Percentiles rank a stretch among this genome's conserved stretches.
These are phyloP conservation scores for Dicrostonyx torquatus DNA, from an alignment of 2,797 vertebrate genomes.

Conservation along the genomic window DNA sequence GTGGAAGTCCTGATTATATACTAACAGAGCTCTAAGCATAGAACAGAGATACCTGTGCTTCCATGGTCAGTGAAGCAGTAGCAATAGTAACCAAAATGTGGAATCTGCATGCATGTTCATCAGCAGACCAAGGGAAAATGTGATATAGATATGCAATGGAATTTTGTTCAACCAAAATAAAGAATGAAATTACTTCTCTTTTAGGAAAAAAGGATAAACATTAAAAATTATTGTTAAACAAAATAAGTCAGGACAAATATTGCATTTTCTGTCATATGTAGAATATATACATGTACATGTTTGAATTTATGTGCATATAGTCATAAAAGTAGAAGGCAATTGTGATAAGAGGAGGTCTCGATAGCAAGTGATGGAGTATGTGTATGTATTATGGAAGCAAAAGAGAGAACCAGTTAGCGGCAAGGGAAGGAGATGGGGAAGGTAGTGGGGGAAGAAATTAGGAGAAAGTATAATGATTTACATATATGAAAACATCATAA, in stretches of 20 bases:
- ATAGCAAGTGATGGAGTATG: background rate
- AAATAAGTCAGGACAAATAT: background rate
- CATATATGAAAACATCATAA: background rate
- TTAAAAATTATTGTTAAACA: background rate
- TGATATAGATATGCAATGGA: background rate
- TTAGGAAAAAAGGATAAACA: background rate
- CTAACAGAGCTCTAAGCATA: background rate
- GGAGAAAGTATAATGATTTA: background rate
- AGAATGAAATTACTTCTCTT: background rate
- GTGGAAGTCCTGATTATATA: background rate
- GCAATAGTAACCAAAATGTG: background rate
- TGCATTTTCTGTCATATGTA: background rate
- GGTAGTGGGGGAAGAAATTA: too few relatives aligned
- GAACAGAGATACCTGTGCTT: background rate
- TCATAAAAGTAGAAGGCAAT: background rate
- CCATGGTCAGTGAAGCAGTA: background rate
- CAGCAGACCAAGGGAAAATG: background rate
- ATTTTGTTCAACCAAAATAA: background rate
- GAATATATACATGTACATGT: background rate
- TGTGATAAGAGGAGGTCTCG: background rate
- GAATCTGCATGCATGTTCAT: background rate
- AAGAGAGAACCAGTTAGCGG: background rate
- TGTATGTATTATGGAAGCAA: too few relatives aligned
- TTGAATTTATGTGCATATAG: background rate
- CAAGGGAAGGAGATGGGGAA: background rate